Evolutionary conservation across 2,113 vertebrate species (phyloP).

Genomic region (Psilopsiagon aymara): DNA sequence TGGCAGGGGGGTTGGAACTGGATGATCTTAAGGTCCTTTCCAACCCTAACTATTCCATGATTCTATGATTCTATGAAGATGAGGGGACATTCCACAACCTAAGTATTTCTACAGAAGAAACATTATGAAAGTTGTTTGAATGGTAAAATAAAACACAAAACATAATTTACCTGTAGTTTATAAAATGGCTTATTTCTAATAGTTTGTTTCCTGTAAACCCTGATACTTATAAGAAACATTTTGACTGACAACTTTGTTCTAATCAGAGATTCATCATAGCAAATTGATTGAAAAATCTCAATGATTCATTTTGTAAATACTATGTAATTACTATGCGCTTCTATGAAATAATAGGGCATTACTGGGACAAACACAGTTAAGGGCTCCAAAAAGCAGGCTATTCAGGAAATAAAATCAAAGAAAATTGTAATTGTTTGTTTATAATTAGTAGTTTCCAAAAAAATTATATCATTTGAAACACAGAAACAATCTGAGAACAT

Average conservation of each 20-base stretch:
- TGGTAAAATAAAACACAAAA: not conserved
- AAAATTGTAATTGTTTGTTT: not conserved
- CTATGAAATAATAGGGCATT: not conserved
- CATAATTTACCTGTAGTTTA: not conserved
- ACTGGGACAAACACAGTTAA: not conserved
- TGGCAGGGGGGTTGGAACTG: no score
- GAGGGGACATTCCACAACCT: not conserved
- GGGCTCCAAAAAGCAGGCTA: not conserved
- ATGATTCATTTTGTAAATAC: not conserved
- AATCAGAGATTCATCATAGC: not conserved
- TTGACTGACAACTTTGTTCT: not conserved
- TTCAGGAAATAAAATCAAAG: not conserved
- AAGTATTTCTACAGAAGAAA: not conserved
- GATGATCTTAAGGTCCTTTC: no score
- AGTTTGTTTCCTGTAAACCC: not conserved
- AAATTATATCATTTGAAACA: not conserved
- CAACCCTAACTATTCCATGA: no score
- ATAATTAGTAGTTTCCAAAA: not conserved
- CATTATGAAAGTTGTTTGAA: not conserved
- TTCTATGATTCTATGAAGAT: no score
- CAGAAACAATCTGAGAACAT: not conserved
- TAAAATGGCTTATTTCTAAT: not conserved
- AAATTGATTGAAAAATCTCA: not conserved
- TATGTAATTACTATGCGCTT: not conserved
- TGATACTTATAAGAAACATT: not conserved